A percentile compares a stretch with the other conserved stretches of the same genome.
Conservation (phyloP, 2,888 invertebrate species). For the Sipunculus nudus region DNA sequence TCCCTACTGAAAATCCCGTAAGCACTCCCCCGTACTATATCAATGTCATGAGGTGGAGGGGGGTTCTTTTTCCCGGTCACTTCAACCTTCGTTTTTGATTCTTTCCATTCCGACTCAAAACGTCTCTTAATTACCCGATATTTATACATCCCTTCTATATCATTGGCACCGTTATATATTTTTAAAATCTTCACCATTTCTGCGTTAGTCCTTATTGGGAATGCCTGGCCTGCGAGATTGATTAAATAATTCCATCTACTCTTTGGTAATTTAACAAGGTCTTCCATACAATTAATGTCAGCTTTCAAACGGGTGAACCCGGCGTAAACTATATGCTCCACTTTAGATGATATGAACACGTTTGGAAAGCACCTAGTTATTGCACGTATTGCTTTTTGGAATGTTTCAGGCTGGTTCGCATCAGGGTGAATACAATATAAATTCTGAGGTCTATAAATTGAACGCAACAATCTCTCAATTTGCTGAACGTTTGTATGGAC, state of each 20-base stretch:
- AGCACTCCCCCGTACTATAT: slow-evolving; percentile 60
- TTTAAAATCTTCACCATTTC: slow-evolving; percentile 63
- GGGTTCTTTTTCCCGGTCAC: slow-evolving; percentile 40
- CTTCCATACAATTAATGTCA: slow-evolving; percentile 63
- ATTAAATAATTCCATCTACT: slow-evolving; percentile 61
- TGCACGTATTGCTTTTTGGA: slow-evolving; percentile 43
- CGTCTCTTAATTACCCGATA: slow-evolving; percentile 40
- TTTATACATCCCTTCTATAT: slow-evolving; percentile 60
- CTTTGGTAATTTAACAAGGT: slow-evolving; percentile 40
- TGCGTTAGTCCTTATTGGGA: slow-evolving; percentile 61
- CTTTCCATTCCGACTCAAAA: slow-evolving; percentile 37
- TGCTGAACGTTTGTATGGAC: slow-evolving; percentile 55
- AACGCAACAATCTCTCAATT: slow-evolving; percentile 50
- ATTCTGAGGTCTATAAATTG: slow-evolving; percentile 60
- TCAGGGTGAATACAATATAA: slow-evolving; percentile 64
- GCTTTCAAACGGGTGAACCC: slow-evolving; percentile 59
- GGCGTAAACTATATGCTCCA: slow-evolving; percentile 58
- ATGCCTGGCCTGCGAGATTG: slow-evolving; percentile 62
- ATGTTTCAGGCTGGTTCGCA: slow-evolving; percentile 36
- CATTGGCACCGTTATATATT: slow-evolving; percentile 63
- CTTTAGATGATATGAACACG: slow-evolving; percentile 58
- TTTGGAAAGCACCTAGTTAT: slow-evolving; percentile 57
- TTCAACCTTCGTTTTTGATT: slow-evolving; percentile 28
- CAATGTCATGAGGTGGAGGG: slow-evolving; percentile 43
- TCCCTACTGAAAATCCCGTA: slow-evolving; percentile 60